Evolutionary conservation across 2,888 invertebrate genomes (phyloP), one percentile per base, ranked within the genome.

Genomic region (Nezara viridula): DNA sequence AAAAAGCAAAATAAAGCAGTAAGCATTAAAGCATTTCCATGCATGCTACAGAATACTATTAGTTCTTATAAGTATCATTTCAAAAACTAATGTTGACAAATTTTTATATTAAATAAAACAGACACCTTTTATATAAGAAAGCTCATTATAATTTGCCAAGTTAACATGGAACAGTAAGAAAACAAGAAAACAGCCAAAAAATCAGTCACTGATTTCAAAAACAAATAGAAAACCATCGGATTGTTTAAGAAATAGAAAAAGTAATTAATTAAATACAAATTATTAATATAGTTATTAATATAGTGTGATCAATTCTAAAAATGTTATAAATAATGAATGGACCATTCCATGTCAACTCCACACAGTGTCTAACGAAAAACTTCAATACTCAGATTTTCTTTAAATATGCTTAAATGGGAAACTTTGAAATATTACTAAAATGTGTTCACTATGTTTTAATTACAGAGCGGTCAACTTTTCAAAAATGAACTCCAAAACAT

Each of bases 21-120:
- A 60, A 60, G 60, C 60, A 60, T 60, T 60, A 27, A 60, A 60
- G 60, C 60, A 60, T 60, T 60, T 60, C 4, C 60, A 60, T 60
- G 60, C 60, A 60, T 16, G 60, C 60, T 4, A 60, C 14, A 60
- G 27, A 60, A 60, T 21, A 27, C 60, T 27, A 73, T 73, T 21
- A 19, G 37, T 32, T 73, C 1, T 73, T 73, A 37, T 19, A 37
- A 73, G 66, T 19, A 24, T 73, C 19, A 73, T 21, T 73, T 73
- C 19, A 73, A 37, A 37, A 73, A 73, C 5, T 37, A 32, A 37
- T 73, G 32, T 73, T 1, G 60, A 60, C 6, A 60, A 4, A 14
- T 2, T 21, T 73, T 73, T 27, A 37, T 27, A 73, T 19, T 37
- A 14, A 2, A 27, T 19, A 55, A 7, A 55, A 55, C 9, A 55